Evolutionary conservation across 2,797 vertebrate species (phyloP).

Genomic region (Heliangelus exortis): DNA sequence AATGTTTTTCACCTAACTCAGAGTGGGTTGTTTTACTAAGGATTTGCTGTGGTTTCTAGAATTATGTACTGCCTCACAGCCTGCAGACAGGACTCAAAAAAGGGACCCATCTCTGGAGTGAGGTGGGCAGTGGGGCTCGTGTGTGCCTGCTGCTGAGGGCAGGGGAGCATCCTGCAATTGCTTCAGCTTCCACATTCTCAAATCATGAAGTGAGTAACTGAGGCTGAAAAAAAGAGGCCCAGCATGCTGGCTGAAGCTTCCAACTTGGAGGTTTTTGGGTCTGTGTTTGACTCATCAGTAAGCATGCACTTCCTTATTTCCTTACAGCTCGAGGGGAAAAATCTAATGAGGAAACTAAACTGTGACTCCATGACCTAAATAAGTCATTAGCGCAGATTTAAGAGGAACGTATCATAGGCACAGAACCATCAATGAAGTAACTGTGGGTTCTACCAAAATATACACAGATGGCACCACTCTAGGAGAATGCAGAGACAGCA

Average conservation of each 20-base stretch:
- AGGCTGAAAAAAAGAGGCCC: background rate
- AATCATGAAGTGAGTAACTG: background rate
- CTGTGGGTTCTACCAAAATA: constrained; percentile 16
- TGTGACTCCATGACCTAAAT: constrained; percentile 35
- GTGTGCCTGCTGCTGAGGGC: background rate
- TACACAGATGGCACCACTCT: background rate
- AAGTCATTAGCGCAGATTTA: constrained; percentile 56
- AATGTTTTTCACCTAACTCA: background rate
- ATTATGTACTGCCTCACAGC: background rate
- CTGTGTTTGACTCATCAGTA: background rate
- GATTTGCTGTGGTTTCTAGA: background rate
- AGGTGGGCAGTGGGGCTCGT: background rate
- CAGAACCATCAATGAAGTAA: constrained; percentile 24
- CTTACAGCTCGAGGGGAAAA: constrained; percentile 53
- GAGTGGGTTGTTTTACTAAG: background rate
- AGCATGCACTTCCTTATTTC: background rate
- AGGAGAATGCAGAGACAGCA: background rate
- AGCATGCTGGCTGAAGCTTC: background rate
- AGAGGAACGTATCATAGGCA: background rate
- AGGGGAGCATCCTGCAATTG: background rate
- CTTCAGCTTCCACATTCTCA: background rate
- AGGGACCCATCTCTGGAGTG: background rate
- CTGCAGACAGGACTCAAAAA: background rate
- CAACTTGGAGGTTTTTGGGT: background rate
- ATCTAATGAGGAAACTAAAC: constrained; percentile 54